These are phyloP conservation scores for Orthosia gothica DNA, from an alignment of 2,888 invertebrate species.

Conservation along the genomic window DNA sequence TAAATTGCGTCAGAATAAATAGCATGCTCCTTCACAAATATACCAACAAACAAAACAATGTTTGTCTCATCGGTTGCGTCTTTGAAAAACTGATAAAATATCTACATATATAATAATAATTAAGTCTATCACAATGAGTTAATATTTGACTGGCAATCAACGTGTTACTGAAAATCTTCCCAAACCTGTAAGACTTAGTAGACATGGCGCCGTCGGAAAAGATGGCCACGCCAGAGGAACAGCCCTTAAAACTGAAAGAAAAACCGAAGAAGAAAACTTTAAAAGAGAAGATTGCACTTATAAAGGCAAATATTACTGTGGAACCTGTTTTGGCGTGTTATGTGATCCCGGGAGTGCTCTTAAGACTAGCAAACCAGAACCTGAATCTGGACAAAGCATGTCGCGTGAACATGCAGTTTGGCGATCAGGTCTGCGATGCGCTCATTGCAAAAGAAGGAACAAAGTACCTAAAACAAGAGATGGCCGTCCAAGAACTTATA, in stretches of 20 bases:
- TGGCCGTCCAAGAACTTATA: slow-evolving; percentile 91
- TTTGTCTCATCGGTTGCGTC: slow-evolving; percentile 58
- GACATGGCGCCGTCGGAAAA: slow-evolving; percentile 49
- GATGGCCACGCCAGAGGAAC: slow-evolving; percentile 80
- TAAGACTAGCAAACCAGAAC: slow-evolving; percentile 95
- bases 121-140: slow-evolving; percentile 60
- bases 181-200: slow-evolving; percentile 58
- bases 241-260: slow-evolving; percentile 76
- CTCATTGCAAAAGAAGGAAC: slow-evolving; percentile 93
- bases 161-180: slow-evolving; percentile 42
- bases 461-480: slow-evolving; percentile 92
- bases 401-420: slow-evolving; percentile 94
- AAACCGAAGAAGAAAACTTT: slow-evolving; percentile 78
- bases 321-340: slow-evolving; percentile 93
- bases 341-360: slow-evolving; percentile 92
- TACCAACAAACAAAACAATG: slow-evolving; percentile 54
- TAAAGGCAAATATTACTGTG: slow-evolving; percentile 92
- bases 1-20: slow-evolving; percentile 46
- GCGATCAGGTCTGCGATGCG: slow-evolving; percentile 94
- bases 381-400: slow-evolving; percentile 96
- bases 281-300: slow-evolving; percentile 84
- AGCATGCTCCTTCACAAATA: slow-evolving; percentile 42
- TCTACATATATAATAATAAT: slow-evolving; percentile 62
- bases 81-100: slow-evolving; percentile 68
- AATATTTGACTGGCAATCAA: slow-evolving; percentile 71